phyloP scores from a whole-genome alignment of 2,113 vertebrate species.

The Vulpes lagopus region DNA sequence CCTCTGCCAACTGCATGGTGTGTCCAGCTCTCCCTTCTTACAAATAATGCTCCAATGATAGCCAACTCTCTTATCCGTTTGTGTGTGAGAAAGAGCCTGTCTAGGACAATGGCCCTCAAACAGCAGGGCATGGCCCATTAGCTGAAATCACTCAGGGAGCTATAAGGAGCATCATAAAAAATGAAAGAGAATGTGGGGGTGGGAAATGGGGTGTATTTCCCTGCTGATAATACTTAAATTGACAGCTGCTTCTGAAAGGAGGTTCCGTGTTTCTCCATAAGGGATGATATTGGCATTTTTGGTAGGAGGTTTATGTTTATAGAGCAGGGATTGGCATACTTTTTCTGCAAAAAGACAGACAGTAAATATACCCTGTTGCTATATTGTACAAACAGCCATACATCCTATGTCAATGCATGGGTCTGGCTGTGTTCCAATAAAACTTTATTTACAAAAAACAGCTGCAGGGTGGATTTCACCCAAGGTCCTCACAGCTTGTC shows the following conservation, averaged over 20 bases:
- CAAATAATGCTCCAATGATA: not conserved
- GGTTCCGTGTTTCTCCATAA: not conserved
- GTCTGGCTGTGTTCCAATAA: not conserved
- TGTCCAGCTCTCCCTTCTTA: not conserved
- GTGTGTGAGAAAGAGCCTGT: not conserved
- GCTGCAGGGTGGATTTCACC: not conserved
- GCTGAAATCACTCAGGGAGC: not conserved
- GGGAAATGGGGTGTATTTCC: not conserved
- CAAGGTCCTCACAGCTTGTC: not conserved
- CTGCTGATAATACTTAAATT: not conserved
- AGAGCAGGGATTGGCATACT: not conserved
- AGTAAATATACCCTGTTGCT: not conserved
- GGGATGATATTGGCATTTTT: not conserved
- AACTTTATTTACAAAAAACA: slow-evolving; percentile 9
- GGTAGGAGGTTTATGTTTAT: not conserved
- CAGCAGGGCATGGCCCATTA: not conserved
- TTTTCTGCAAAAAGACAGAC: not conserved
- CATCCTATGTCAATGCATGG: not conserved
- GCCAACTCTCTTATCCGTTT: not conserved
- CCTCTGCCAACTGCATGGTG: not conserved
- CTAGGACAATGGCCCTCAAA: not conserved
- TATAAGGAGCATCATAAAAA: not conserved
- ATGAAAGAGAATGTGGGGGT: not conserved
- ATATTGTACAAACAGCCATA: not conserved
- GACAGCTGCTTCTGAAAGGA: not conserved